These are phyloP conservation scores for Andrena camellia DNA, from an alignment of 2,888 invertebrate genomes.

Conservation along the genomic window DNA sequence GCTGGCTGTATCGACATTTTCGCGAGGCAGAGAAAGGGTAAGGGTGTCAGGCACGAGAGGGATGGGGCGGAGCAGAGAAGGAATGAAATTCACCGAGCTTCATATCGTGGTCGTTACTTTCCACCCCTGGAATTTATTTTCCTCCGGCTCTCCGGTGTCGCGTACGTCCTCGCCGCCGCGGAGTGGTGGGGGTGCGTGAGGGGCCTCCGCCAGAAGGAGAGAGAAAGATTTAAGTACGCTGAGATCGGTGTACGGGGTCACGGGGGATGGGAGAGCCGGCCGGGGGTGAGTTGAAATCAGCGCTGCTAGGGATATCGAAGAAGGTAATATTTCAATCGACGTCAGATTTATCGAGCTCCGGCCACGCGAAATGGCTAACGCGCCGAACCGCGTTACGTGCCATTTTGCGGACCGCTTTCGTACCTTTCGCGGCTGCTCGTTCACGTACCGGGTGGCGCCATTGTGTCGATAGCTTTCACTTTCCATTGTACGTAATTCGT, in stretches of 20 bases:
- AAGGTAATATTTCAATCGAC: conserved; percentile 75
- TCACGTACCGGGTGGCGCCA: conserved; percentile 21
- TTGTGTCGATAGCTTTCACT: conserved; percentile 11
- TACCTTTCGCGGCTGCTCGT: conserved; percentile 42
- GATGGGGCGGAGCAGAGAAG: conserved; percentile 1
- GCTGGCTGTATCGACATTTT: conserved; percentile 51
- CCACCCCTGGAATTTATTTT: conserved; percentile 70
- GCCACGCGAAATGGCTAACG: conserved; percentile 72
- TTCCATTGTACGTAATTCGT: background rate
- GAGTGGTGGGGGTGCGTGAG: background rate
- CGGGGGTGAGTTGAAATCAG: conserved; percentile 62
- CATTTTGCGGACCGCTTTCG: conserved; percentile 67
- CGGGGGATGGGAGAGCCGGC: conserved; percentile 26
- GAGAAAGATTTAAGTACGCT: conserved; percentile 49
- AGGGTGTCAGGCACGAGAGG: background rate
- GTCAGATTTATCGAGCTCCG: conserved; percentile 73
- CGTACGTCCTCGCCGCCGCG: conserved; percentile 29
- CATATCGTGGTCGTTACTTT: conserved; percentile 73
- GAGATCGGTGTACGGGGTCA: conserved; percentile 22
- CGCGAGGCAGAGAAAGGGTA: conserved; percentile 16
- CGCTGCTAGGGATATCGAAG: conserved; percentile 73
- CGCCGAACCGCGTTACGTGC: conserved; percentile 69
- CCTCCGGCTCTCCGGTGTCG: conserved; percentile 43
- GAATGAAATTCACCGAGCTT: conserved; percentile 71
- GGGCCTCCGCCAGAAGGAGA: background rate